phyloP scores from a whole-genome alignment of 2,888 invertebrate genomes.

The Limenitis camilla region DNA sequence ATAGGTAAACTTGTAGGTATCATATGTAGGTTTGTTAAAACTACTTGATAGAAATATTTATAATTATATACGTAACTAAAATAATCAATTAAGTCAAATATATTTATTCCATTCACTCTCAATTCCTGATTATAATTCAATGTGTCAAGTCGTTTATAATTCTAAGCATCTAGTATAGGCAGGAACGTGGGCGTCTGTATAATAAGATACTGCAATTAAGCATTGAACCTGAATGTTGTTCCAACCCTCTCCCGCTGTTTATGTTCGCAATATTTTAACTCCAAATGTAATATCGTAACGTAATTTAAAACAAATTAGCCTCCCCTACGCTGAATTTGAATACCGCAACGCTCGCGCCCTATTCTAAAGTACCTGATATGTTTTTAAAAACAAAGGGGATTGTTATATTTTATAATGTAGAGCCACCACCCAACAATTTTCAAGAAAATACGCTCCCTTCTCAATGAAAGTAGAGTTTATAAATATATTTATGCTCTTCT shows the following conservation, averaged over 20 bases:
- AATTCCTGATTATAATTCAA: conserved; percentile 1
- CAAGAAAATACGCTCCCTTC: conserved; percentile 58
- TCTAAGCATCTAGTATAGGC: conserved; percentile 21
- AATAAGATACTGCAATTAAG: conserved; percentile 20
- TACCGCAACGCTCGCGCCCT: conserved; percentile 62
- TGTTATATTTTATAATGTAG: conserved; percentile 62
- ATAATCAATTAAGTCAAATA: neutral
- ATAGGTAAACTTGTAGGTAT: too few species aligned
- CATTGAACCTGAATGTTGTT: conserved; percentile 29
- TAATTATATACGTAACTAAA: neutral
- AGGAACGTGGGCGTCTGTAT: conserved; percentile 10
- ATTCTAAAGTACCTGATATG: conserved; percentile 45
- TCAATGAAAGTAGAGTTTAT: conserved; percentile 54
- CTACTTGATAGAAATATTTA: neutral
- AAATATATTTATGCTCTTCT: conserved; percentile 51
- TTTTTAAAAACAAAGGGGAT: conserved; percentile 66
- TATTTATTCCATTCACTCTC: neutral
- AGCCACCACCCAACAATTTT: conserved; percentile 44
- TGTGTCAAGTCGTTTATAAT: conserved; percentile 6
- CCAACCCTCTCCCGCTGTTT: conserved; percentile 61
- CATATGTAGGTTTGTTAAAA: too few species aligned
- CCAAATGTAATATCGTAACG: conserved; percentile 70
- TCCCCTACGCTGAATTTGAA: conserved; percentile 70
- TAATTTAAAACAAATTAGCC: conserved; percentile 74
- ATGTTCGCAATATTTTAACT: conserved; percentile 65